Percentiles rank a stretch among this genome's conserved stretches.
Conservation (phyloP, 2,888 invertebrate species). For the Spialia ferax region DNA sequence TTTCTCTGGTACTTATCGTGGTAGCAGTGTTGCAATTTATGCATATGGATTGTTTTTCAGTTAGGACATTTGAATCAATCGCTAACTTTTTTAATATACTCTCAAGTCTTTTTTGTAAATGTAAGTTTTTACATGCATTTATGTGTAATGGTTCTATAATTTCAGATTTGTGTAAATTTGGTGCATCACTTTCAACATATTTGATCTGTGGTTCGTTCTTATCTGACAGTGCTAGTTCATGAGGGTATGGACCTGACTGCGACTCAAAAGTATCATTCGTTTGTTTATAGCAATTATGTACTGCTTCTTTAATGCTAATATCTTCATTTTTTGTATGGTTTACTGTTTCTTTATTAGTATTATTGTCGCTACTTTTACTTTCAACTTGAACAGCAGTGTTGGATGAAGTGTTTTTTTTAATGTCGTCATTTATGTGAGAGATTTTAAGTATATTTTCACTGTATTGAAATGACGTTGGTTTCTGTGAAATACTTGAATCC, state of each 20-base stretch:
- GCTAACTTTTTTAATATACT: conserved; percentile 40
- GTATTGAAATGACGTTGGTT: neutral
- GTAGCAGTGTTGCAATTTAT: conserved; percentile 50
- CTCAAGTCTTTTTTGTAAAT: conserved; percentile 40
- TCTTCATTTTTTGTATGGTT: neutral
- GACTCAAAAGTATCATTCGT: neutral
- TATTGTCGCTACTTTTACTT: neutral
- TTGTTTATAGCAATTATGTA: neutral
- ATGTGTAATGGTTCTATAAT: conserved; percentile 9
- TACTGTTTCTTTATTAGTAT: neutral
- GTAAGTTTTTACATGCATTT: neutral
- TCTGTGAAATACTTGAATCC: neutral
- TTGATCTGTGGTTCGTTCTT: neutral
- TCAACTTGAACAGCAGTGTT: neutral
- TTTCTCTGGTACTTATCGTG: conserved; percentile 50
- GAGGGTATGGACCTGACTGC: neutral
- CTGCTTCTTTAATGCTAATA: neutral
- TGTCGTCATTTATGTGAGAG: neutral
- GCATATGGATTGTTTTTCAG: conserved; percentile 48
- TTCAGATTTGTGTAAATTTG: neutral
- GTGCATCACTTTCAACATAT: neutral
- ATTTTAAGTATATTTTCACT: neutral
- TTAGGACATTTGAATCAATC: conserved; percentile 13
- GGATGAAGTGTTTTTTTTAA: neutral
- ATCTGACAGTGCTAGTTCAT: neutral